These are phyloP conservation scores for Copidosoma aretas DNA, from an alignment of 2,888 invertebrate genomes.

Conservation along the genomic window DNA sequence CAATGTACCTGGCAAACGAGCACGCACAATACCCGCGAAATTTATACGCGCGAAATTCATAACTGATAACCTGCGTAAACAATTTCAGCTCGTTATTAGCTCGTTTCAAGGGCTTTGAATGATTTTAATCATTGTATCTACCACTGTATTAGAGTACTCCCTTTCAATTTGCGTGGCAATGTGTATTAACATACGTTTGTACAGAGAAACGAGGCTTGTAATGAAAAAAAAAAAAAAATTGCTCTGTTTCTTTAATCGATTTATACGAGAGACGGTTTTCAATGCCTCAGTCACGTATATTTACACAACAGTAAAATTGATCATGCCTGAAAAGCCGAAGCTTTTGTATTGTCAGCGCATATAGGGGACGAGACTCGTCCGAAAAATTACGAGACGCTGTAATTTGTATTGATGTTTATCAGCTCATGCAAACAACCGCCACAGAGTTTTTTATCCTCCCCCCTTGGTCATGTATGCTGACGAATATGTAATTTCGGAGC, in stretches of 20 bases:
- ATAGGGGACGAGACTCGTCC: too few relatives aligned
- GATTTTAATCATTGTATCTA: slow-evolving; percentile 12
- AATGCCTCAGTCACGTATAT: too few relatives aligned
- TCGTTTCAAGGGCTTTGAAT: background rate
- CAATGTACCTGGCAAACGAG: too few relatives aligned
- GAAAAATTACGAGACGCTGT: background rate
- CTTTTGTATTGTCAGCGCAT: too few relatives aligned
- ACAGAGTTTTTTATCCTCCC: background rate
- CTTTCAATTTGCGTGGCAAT: background rate
- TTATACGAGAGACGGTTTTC: too few relatives aligned
- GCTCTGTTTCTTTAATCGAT: too few relatives aligned
- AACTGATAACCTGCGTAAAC: slow-evolving; percentile 30
- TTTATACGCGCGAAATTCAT: slow-evolving; percentile 19
- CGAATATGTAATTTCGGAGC: slow-evolving; percentile 29
- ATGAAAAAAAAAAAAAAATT: too few relatives aligned
- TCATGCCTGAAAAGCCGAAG: too few relatives aligned
- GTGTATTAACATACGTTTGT: too few relatives aligned
- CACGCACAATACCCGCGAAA: slow-evolving; percentile 23
- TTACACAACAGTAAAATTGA: too few relatives aligned
- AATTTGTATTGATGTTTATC: slow-evolving; percentile 29
- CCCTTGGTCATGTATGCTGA: background rate
- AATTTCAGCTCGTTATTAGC: background rate
- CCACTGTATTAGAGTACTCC: background rate
- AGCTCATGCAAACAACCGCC: background rate
- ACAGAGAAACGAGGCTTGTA: too few relatives aligned